Conservation (phyloP, 1,140 invertebrate genomes). For the Cryptotermes secundus region DNA sequence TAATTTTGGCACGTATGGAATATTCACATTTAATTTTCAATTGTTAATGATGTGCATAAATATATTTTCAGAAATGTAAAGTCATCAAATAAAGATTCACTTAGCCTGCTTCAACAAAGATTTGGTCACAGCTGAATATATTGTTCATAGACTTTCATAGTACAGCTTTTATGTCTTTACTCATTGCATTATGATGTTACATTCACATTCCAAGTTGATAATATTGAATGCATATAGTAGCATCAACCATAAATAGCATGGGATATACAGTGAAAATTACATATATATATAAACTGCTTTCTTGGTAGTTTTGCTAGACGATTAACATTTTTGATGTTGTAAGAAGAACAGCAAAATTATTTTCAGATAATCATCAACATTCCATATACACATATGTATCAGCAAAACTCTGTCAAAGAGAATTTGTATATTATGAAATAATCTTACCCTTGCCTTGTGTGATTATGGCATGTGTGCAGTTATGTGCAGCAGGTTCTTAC, state of each 20-base stretch:
- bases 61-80: background rate
- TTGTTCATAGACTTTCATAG: background rate
- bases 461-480: background rate
- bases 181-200: background rate
- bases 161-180: background rate
- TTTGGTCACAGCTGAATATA: background rate
- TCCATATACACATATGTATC: background rate
- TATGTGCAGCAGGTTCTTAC: background rate
- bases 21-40: too few species aligned
- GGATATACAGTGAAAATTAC: background rate
- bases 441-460: background rate
- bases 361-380: background rate
- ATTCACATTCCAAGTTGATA: background rate
- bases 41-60: too few species aligned
- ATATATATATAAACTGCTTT: background rate
- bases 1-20: background rate
- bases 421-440: background rate
- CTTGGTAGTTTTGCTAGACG: background rate
- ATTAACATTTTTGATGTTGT: background rate
- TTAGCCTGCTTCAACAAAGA: background rate
- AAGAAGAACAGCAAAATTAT: background rate
- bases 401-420: background rate
- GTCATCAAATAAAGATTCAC: background rate
- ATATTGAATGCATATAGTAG: background rate
- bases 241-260: background rate